Evolutionary conservation across 1,140 invertebrate species (phyloP), one percentile per base, ranked within the genome.

Genomic region (Rhyzopertha dominica): DNA sequence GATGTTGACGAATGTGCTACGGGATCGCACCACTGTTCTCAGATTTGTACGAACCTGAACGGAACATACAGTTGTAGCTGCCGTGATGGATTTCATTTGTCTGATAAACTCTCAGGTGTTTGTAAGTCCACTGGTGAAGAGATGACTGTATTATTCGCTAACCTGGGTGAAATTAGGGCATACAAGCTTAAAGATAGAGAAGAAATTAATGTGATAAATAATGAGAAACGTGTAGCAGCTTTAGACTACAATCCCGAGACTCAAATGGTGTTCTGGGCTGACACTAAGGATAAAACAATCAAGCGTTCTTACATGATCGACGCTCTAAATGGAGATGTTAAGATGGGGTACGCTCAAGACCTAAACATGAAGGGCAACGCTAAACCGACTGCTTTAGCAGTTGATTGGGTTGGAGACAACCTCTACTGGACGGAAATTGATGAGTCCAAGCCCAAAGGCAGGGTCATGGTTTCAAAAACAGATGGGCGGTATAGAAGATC

Each of bases 341-440:
- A 86, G 67, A 84, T 78, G 28, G 91, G 90, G 20, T 90, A 79
- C 65, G 83, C 90, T 1, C 94, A 96, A 69, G 85, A 94, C 65
- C 69, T 98, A 1, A 81, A 88, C 50, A 84, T 84, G 69, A 87
- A 85, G 70, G 82, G 79, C 5, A 81, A 84, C 44, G 79, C 80
- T 0, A 89, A 87, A 62, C 89, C 90, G 1, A 88, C 85, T 0
- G 83, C 84, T 5, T 65, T 97, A 0, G 85, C 91, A 1, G 77
- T 96, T 0, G 94, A 98, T 65, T 97, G 92, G 87, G 76, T 95
- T 10, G 87, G 82, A 4, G 85, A 85, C 35, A 96, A 96, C 69
- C 69, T 97, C 0, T 98, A 95, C 63, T 97, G 93, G 92, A 89
- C 89, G 0, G 93, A 97, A 65, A 77, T 83, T 0, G 88, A 92